Conservation (phyloP, 2,888 invertebrate genomes). For the Drosophila hamatofila region DNA sequence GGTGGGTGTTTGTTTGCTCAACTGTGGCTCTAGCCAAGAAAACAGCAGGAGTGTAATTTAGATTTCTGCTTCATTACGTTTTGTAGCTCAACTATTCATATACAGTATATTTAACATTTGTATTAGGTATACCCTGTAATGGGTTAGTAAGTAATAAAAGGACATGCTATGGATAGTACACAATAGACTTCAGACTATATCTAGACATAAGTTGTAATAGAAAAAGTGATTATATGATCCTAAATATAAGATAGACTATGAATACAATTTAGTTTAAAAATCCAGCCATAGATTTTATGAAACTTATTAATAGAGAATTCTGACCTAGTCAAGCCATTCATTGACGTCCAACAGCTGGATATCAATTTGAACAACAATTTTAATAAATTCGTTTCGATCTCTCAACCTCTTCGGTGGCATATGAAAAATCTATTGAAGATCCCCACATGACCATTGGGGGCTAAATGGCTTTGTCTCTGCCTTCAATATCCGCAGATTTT, state of each 20-base stretch:
- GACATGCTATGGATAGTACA: background rate
- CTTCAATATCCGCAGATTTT: constrained; percentile 22
- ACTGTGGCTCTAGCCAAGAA: constrained; percentile 37
- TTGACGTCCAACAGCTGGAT: background rate
- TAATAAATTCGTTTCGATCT: background rate
- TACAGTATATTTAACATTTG: constrained; percentile 4
- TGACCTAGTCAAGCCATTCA: background rate
- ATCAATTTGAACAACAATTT: background rate
- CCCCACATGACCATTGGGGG: constrained; percentile 3
- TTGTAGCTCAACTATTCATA: constrained; percentile 12
- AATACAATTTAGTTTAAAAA: background rate
- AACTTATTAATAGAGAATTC: background rate
- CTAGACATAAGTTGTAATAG: background rate
- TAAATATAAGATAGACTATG: background rate
- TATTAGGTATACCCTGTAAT: background rate
- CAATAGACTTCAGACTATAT: background rate
- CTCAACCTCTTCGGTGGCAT: background rate
- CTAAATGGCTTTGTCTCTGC: constrained; percentile 24
- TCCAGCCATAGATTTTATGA: background rate
- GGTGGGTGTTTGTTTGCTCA: constrained; percentile 34
- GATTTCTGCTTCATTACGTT: constrained; percentile 67
- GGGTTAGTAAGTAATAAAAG: background rate
- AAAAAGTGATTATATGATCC: too few relatives aligned
- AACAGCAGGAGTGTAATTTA: constrained; percentile 49
- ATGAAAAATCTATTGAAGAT: constrained; percentile 14